Conservation (phyloP, 1,140 invertebrate genomes). For the Maniola jurtina region DNA sequence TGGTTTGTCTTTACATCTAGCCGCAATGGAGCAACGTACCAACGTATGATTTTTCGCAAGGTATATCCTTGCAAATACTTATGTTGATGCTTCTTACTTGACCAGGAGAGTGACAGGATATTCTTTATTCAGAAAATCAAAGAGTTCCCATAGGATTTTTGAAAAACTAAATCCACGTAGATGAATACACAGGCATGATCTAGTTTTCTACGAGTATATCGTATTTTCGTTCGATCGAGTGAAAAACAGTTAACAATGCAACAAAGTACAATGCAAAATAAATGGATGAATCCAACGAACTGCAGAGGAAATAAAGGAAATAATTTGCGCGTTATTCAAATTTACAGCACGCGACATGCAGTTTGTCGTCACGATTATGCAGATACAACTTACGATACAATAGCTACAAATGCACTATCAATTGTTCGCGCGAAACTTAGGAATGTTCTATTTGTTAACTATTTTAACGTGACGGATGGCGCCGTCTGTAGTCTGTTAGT, state of each 20-base stretch:
- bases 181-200: too few species aligned
- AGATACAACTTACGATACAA: slow-evolving; percentile 1
- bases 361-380: slow-evolving; percentile 23
- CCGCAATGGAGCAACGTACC: too few species aligned
- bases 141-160: too few species aligned
- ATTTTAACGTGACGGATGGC: neutral
- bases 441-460: neutral
- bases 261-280: neutral
- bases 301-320: slow-evolving; percentile 35
- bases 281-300: neutral
- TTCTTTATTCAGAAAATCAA: too few species aligned
- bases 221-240: neutral
- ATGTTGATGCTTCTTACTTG: too few species aligned
- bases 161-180: too few species aligned
- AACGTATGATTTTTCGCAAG: too few species aligned
- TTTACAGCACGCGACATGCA: slow-evolving; percentile 15
- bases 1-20: too few species aligned
- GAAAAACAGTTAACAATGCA: neutral
- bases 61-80: too few species aligned
- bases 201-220: too few species aligned
- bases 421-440: neutral
- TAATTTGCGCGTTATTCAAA: slow-evolving; percentile 41
- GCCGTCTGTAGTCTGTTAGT: too few species aligned
- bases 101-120: too few species aligned
- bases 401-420: neutral